phyloP scores from a whole-genome alignment of 2,797 vertebrate species.

The Macroramphosus scolopax region DNA sequence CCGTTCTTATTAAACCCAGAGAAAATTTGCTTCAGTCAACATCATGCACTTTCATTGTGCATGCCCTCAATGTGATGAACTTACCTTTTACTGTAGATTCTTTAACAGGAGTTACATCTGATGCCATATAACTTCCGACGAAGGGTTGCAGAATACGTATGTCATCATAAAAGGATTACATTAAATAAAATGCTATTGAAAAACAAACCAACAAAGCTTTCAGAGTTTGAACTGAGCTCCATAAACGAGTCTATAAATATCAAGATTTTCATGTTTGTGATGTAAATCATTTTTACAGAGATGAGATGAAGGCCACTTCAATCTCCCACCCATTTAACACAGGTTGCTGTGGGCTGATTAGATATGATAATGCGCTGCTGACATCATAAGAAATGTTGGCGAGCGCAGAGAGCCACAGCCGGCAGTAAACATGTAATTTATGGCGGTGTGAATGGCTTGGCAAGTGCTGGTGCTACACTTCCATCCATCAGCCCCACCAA shows the following conservation, averaged over 20 bases:
- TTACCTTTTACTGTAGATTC: slow-evolving; percentile 58
- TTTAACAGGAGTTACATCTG: slow-evolving; percentile 55
- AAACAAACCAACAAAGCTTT: slow-evolving; percentile 62
- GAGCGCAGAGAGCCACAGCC: slow-evolving; percentile 34
- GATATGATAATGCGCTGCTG: slow-evolving; percentile 77
- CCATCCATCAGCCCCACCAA: slow-evolving; percentile 64
- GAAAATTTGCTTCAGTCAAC: slow-evolving; percentile 48
- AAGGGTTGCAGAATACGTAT: slow-evolving; percentile 65
- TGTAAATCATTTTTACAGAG: slow-evolving; percentile 70
- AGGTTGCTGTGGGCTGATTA: slow-evolving; percentile 73
- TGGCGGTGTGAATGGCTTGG: slow-evolving; percentile 56
- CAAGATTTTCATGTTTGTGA: slow-evolving; percentile 41
- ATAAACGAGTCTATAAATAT: slow-evolving; percentile 73
- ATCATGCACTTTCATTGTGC: slow-evolving; percentile 60
- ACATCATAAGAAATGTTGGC: slow-evolving; percentile 54
- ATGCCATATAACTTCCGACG: slow-evolving; percentile 58
- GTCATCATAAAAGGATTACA: slow-evolving; percentile 77
- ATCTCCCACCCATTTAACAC: slow-evolving; percentile 60
- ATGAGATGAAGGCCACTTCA: slow-evolving; percentile 48
- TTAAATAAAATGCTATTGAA: slow-evolving; percentile 80
- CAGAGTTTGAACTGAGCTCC: slow-evolving; percentile 61
- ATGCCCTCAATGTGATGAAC: slow-evolving; percentile 61
- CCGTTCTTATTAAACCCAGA: slow-evolving; percentile 32
- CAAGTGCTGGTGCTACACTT: slow-evolving; percentile 51
- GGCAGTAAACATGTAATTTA: slow-evolving; percentile 74